Evolutionary conservation across 2,113 vertebrate genomes (phyloP).

Genomic region (Apodemus sylvaticus): DNA sequence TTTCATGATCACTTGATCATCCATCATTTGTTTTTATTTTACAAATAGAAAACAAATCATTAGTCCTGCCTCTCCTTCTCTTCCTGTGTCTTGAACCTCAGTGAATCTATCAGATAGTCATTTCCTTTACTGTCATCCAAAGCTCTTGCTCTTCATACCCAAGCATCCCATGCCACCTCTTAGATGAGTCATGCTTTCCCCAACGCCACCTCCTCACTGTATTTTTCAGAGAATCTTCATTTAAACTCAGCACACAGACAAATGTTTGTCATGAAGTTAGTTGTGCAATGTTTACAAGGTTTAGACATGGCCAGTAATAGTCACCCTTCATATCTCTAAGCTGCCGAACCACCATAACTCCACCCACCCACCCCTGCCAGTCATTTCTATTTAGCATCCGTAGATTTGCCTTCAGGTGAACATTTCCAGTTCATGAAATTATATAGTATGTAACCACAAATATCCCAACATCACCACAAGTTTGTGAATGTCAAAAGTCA

Average conservation of each 20-base stretch:
- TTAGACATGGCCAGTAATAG: not conserved
- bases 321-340: not conserved
- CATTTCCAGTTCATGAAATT: not conserved
- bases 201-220: rapidly evolving
- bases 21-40: not conserved
- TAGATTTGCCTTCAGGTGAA: not conserved
- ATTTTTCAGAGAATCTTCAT: not conserved
- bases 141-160: not conserved
- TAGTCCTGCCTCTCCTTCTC: not conserved
- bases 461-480: not conserved
- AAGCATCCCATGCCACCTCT: not conserved
- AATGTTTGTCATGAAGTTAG: not conserved
- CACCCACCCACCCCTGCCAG: no score
- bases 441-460: not conserved
- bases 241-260: not conserved
- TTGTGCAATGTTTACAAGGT: not conserved
- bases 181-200: not conserved
- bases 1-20: not conserved
- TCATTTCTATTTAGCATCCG: not conserved
- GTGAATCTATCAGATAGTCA: not conserved
- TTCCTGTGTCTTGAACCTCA: not conserved
- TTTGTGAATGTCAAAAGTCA: not conserved
- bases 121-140: not conserved
- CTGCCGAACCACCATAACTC: rapidly evolving
- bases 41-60: not conserved